Conservation (phyloP, 2,113 vertebrate genomes). For the Felis catus region DNA sequence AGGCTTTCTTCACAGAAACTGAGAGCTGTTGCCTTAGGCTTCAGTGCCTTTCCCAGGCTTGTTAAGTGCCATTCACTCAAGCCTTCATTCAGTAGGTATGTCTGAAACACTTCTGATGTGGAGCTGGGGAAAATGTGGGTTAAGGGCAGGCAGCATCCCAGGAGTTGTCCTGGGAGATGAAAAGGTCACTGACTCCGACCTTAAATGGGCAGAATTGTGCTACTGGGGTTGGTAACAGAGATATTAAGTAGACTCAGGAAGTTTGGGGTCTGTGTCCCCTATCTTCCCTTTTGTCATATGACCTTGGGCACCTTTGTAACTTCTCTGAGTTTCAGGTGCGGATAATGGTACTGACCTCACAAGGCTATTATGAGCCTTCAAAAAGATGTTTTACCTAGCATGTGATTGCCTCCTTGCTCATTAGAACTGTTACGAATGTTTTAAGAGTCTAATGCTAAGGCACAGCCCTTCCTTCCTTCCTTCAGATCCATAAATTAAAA, state of each 20-base stretch:
- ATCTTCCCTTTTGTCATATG: neutral
- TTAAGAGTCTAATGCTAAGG: neutral
- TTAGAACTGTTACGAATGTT: neutral
- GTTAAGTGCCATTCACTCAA: neutral
- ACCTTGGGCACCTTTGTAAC: neutral
- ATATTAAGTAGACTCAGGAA: neutral
- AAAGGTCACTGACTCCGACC: neutral
- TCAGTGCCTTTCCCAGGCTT: slow-evolving; percentile 14
- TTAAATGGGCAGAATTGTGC: neutral
- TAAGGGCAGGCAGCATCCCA: neutral
- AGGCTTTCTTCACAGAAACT: neutral
- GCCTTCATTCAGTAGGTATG: neutral
- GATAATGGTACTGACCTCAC: neutral
- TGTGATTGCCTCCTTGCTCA: neutral
- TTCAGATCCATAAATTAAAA: slow-evolving; percentile 29
- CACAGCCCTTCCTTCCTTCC: neutral
- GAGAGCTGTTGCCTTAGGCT: neutral
- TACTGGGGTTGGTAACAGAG: neutral
- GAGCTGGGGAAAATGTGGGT: neutral
- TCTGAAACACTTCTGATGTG: neutral
- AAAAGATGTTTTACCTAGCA: neutral
- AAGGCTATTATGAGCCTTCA: neutral
- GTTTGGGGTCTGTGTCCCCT: neutral
- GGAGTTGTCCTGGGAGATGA: neutral
- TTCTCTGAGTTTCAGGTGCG: neutral